Base-by-base conservation (phyloP, 2,888 invertebrate genomes). In the Mayetiola destructor region DNA sequence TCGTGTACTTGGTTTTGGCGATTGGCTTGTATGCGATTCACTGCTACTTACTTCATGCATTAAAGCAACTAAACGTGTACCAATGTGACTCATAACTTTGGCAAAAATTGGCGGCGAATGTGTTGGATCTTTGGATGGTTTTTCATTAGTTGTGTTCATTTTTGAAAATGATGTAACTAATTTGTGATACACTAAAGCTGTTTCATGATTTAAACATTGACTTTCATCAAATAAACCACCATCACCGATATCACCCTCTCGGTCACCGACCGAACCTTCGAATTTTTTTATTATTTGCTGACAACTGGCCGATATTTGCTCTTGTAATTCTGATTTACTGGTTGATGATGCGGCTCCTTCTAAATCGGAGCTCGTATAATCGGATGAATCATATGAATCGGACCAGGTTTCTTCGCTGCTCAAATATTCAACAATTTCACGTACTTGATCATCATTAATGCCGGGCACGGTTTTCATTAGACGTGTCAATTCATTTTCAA, bases 331-430 rank as follows among this genome's bases (percentile, higher is more conserved):
- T 0, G 83, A 81, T 66, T 85, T 80, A n/a, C 73, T 72, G 12
- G 68, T 77, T 12, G 73, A 72, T n/a, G 73, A 72, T 10, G 69
- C 65, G 0, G 75, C 73, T 8, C 77, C 77, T 66, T 89, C 90
- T 56, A 89, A 73, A 69, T 92, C 91, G 0, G 89, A 89, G 61
- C 88, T 89, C 1, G 90, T 91, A 65, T 91, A 91, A 69, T 92
- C 91, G 0, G 90, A 90, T 3, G 90, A 90, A 68, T 92, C 92
- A 66, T 90, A 91, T 0, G 90, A 91, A 69, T 92, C 92, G 62
- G 90, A 91, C 89, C 90, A 91, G 3, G 91, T 88, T 66, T 92
- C 92, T 67, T 92, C 92, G 62, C 89, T 89, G 62, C 90, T 91
- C 61, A 92, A 73, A 69, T 92, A 92, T 71, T 92, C 92, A 0